A percentile compares a stretch with the other conserved stretches of the same genome.
phyloP scores from a whole-genome alignment of 2,888 invertebrate species.

The Gisinianus flammeolus region DNA sequence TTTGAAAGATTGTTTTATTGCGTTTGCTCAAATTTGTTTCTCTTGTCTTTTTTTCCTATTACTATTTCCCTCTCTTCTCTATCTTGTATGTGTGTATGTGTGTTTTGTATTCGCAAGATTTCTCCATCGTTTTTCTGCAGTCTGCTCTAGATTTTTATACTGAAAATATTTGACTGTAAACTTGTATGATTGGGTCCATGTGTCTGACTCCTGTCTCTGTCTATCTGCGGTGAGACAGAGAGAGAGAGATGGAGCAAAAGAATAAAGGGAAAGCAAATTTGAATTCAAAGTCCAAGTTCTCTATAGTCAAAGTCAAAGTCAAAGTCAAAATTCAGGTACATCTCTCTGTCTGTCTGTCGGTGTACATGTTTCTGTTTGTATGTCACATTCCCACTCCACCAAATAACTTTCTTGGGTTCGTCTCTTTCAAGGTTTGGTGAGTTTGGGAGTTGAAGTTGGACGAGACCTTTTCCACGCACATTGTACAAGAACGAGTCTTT shows the following conservation, averaged over 20 bases:
- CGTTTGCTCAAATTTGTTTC: too few species aligned
- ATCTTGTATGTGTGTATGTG: too few species aligned
- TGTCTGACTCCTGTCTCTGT: neutral
- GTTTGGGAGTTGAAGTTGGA: neutral
- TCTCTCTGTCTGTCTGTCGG: neutral
- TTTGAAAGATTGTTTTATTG: too few species aligned
- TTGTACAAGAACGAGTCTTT: neutral
- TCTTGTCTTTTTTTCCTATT: too few species aligned
- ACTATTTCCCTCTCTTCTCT: too few species aligned
- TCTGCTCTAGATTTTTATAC: too few species aligned
- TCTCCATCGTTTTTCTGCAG: neutral
- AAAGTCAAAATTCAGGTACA: slow-evolving; percentile 11
- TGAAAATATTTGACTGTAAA: slow-evolving; percentile 11
- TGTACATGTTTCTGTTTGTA: neutral
- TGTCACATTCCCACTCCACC: slow-evolving; percentile 6
- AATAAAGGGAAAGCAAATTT: neutral
- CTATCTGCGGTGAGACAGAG: neutral
- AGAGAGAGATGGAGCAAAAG: slow-evolving; percentile 7
- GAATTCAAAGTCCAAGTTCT: neutral
- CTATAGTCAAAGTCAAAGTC: neutral
- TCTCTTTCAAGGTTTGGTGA: slow-evolving; percentile 20
- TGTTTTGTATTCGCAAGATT: too few species aligned
- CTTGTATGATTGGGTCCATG: neutral
- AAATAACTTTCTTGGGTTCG: slow-evolving; percentile 16
- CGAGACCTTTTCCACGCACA: neutral